Evolutionary conservation across 2,113 vertebrate species (phyloP).

Genomic region (Cyrtonyx montezumae): DNA sequence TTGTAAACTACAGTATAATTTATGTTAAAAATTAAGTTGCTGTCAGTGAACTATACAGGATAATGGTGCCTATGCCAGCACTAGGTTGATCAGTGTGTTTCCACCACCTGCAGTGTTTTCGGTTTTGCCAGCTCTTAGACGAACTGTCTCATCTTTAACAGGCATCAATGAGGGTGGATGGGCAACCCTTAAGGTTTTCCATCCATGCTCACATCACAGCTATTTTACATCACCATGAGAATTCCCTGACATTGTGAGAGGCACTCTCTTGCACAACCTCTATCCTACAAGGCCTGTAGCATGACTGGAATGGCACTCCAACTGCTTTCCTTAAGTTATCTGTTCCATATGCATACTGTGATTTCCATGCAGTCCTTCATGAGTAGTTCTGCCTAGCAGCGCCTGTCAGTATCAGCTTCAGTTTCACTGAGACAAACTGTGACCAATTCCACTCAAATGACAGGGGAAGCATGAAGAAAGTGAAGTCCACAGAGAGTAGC

Average conservation of each 20-base stretch:
- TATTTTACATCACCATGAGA: not conserved
- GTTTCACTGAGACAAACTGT: not conserved
- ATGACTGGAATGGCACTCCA: not conserved
- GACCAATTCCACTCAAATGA: not conserved
- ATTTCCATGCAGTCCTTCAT: not conserved
- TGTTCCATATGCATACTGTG: not conserved
- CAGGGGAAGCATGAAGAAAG: not conserved
- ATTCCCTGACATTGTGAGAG: not conserved
- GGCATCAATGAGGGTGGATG: not conserved
- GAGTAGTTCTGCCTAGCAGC: not conserved
- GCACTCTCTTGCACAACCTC: not conserved
- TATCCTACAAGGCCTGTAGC: not conserved
- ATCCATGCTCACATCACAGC: not conserved
- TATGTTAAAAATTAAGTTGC: not conserved
- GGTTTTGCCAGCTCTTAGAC: not conserved
- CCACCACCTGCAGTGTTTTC: not conserved
- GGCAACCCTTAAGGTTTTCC: not conserved
- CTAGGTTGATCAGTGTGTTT: not conserved
- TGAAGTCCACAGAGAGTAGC: not conserved
- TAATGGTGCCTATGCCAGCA: not conserved
- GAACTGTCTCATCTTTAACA: not conserved
- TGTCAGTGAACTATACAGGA: fast-evolving
- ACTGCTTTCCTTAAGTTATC: not conserved
- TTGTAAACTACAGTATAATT: not conserved
- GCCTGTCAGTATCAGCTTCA: not conserved